A percentile compares a stretch with the other conserved stretches of the same genome.
Evolutionary conservation across 2,888 invertebrate genomes (phyloP).

Genomic region (Nomada lathburiana): DNA sequence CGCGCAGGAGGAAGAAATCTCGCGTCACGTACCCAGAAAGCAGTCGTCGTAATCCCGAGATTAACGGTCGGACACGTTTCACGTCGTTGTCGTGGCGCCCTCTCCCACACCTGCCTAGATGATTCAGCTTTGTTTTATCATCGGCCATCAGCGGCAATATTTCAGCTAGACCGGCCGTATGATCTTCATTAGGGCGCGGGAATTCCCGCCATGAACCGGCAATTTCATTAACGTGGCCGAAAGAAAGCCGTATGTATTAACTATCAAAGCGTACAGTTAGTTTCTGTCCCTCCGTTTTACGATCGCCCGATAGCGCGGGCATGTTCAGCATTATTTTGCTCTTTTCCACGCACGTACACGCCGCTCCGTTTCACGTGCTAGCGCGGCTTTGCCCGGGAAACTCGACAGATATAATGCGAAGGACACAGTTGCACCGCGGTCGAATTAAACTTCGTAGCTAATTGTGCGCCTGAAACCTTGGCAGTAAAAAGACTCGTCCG

Average conservation of each 20-base stretch:
- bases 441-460: neutral
- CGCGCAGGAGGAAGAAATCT: constrained; percentile 4
- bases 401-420: neutral
- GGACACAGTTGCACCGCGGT: neutral
- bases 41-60: constrained; percentile 51
- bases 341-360: constrained; percentile 50
- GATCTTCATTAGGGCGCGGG: constrained; percentile 76
- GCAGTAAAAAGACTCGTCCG: neutral
- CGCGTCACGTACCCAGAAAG: constrained; percentile 41
- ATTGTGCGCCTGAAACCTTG: neutral
- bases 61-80: constrained; percentile 53
- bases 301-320: constrained; percentile 73
- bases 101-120: neutral
- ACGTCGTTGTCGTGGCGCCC: constrained; percentile 30
- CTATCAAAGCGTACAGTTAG: constrained; percentile 80
- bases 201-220: constrained; percentile 72
- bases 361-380: neutral
- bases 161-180: constrained; percentile 50
- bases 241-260: constrained; percentile 72
- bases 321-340: constrained; percentile 79
- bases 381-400: neutral
- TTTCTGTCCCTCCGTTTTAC: constrained; percentile 79
- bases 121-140: constrained; percentile 57
- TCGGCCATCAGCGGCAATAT: constrained; percentile 57
- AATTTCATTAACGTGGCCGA: constrained; percentile 72